phyloP scores from a whole-genome alignment of 2,113 vertebrate species.

The Rhinoptilus africanus region DNA sequence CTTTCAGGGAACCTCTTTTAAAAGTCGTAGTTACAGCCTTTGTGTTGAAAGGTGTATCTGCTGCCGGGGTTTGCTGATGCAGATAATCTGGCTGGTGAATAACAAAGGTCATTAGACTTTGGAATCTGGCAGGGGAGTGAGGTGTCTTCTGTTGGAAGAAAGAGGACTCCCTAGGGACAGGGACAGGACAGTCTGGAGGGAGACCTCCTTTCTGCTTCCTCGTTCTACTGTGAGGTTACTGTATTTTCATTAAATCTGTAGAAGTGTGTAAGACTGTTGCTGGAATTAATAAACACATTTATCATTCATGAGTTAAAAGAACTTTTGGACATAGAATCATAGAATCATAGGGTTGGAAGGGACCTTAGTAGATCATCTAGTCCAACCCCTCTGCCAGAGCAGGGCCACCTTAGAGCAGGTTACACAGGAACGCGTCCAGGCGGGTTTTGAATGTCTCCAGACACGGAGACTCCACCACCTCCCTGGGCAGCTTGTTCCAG shows the following conservation, averaged over 20 bases:
- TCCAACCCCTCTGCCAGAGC: too few relatives aligned
- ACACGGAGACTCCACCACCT: too few relatives aligned
- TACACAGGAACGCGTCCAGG: too few relatives aligned
- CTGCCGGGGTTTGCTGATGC: constrained; percentile 83
- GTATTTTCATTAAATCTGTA: background rate
- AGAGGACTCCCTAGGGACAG: constrained; percentile 81
- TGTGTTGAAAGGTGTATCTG: constrained; percentile 88
- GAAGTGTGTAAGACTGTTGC: constrained; percentile 26
- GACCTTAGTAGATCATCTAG: too few relatives aligned
- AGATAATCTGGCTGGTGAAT: constrained; percentile 92
- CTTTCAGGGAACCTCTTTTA: constrained; percentile 75
- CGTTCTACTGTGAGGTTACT: constrained; percentile 19
- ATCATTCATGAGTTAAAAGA: constrained; percentile 59
- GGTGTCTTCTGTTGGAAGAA: constrained; percentile 79
- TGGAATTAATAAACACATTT: constrained; percentile 18
- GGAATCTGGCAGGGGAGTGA: constrained; percentile 87
- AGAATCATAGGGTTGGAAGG: too few relatives aligned
- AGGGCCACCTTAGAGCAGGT: too few relatives aligned
- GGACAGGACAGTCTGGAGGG: constrained; percentile 61
- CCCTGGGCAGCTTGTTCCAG: too few relatives aligned
- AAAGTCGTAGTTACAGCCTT: constrained; percentile 86
- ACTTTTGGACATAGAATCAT: constrained; percentile 66
- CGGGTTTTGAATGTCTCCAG: too few relatives aligned
- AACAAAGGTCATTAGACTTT: constrained; percentile 95
- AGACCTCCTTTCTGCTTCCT: background rate